A percentile compares a stretch with the other conserved stretches of the same genome.
Evolutionary conservation across 2,113 vertebrate species (phyloP).

Genomic region (Forbesichthys agassizii): DNA sequence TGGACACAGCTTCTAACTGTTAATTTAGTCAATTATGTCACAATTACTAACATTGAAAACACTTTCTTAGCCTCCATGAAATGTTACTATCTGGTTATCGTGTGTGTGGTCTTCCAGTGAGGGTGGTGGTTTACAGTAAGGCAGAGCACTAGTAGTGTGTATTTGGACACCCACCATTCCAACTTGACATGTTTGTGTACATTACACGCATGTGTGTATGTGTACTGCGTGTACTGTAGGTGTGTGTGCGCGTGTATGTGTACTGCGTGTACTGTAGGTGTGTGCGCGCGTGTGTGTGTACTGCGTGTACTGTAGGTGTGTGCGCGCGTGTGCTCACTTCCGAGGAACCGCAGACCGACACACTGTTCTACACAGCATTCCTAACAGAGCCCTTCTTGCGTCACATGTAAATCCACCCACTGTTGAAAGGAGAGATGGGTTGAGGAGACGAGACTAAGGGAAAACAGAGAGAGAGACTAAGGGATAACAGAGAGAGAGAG

Average conservation of each 20-base stretch:
- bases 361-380: too few relatives aligned
- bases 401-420: too few relatives aligned
- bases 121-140: constrained; percentile 21
- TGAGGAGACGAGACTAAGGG: not conserved
- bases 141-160: constrained; percentile 25
- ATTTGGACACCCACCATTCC: constrained; percentile 22
- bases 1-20: too few relatives aligned
- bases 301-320: not conserved
- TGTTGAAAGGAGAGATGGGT: too few relatives aligned
- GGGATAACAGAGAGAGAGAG: not conserved
- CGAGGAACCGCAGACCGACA: too few relatives aligned
- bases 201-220: not conserved
- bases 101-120: constrained; percentile 29
- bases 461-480: not conserved
- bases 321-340: too few relatives aligned
- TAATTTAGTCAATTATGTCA: too few relatives aligned
- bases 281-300: not conserved
- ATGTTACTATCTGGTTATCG: too few relatives aligned
- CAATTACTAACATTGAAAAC: too few relatives aligned
- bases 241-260: not conserved
- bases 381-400: too few relatives aligned
- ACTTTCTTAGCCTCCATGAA: too few relatives aligned
- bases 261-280: constrained; percentile 1
- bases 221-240: not conserved
- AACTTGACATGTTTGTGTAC: constrained; percentile 43